Evolutionary conservation across 2,888 invertebrate species (phyloP), one percentile per base, ranked within the genome.

Genomic region (Spodoptera exigua): DNA sequence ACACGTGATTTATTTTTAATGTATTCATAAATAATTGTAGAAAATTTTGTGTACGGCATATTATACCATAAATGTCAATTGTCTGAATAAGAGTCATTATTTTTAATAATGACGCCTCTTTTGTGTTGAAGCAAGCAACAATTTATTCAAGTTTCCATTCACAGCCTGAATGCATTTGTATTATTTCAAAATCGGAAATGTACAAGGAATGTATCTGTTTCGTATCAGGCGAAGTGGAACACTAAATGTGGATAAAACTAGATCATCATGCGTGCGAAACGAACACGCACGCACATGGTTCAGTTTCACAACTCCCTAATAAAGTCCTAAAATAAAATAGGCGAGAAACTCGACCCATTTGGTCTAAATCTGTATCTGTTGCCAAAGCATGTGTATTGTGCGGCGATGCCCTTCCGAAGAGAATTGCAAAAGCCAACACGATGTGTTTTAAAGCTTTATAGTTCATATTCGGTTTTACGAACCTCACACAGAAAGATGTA

Each of bases 261-360:
- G 84, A 78, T 64, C 81, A 77, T 61, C 69, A 63, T 74, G 73
- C 78, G 70, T 74, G 74, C 75, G 73, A 78, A 80, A 76, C 76
- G 65, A 66, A 65, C 70, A 67, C 69, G 61, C 72, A 75, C 67
- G 70, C 71, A 76, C 70, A 65, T 69, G 71, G 62, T 64, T 68
- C 62, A 53, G 74, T 87, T 87, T 86, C 84, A 81, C 82, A 86
- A 84, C 80, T 77, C 62, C 70, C 74, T 77, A 79, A 79, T 75
- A 78, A 73, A 66, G 64, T 80, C 78, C 79, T 62, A 80, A 83
- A 86, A 84, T 86, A 87, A 82, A 27, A 79, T 79, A 76, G 70
- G 66, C 65, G 65, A 75, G 77, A 72, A 80, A 78, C 65, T 60
- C 71, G 65, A 80, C 69, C 68, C 69, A 72, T 76, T 71, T 81